phyloP scores from a whole-genome alignment of 2,888 invertebrate genomes.

The Mimachlamys varia region DNA sequence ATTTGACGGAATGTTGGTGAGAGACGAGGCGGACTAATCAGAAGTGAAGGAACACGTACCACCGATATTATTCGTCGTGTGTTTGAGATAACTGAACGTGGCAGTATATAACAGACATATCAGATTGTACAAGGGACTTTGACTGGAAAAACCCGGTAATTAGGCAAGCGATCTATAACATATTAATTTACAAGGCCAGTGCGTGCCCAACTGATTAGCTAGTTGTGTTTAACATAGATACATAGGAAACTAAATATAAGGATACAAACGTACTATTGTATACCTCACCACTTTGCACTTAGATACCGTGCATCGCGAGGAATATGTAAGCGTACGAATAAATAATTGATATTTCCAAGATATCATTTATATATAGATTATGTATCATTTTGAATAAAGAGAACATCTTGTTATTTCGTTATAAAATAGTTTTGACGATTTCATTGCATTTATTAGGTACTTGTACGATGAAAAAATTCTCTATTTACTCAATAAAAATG shows the following conservation, averaged over 20 bases:
- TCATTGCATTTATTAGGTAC: no score
- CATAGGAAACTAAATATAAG: not conserved
- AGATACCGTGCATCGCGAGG: no score
- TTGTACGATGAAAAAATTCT: no score
- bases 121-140: constrained; percentile 26
- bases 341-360: no score
- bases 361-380: no score
- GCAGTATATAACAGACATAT: not conserved
- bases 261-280: not conserved
- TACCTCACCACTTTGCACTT: not conserved
- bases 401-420: no score
- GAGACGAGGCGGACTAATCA: not conserved
- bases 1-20: constrained; percentile 11
- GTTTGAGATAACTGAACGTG: not conserved
- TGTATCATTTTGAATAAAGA: no score
- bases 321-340: no score
- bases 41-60: not conserved
- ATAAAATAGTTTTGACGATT: no score
- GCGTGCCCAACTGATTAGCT: not conserved
- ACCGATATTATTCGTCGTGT: not conserved
- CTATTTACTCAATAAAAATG: no score
- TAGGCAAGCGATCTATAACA: not conserved
- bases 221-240: not conserved
- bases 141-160: constrained; percentile 1
- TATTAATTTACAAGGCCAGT: not conserved